Evolutionary conservation across 2,797 vertebrate species (phyloP).

Genomic region (Cuniculus paca): DNA sequence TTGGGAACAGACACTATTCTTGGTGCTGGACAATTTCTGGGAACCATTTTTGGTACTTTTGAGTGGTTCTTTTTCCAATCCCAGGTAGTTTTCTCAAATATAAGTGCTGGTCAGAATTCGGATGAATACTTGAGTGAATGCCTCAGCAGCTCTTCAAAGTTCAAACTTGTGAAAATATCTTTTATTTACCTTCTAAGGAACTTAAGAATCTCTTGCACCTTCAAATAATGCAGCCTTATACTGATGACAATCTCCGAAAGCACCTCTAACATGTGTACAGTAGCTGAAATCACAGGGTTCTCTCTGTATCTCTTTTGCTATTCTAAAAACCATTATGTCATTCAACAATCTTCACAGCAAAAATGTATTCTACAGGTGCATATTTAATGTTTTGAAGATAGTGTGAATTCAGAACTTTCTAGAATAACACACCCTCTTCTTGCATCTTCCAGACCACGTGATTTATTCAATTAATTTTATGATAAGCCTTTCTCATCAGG

Average conservation of each 20-base stretch:
- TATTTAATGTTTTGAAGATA: background rate
- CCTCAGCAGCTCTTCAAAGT: background rate
- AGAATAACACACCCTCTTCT: background rate
- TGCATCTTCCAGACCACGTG: background rate
- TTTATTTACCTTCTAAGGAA: background rate
- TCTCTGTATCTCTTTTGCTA: background rate
- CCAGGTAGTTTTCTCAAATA: background rate
- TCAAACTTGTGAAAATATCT: slow-evolving; percentile 18
- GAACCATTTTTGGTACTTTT: background rate
- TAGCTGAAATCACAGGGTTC: background rate
- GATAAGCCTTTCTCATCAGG: background rate
- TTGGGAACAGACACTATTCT: background rate
- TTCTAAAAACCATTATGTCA: background rate
- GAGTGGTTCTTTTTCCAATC: background rate
- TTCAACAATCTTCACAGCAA: background rate
- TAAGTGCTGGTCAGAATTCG: background rate
- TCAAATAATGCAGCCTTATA: background rate
- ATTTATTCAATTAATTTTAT: background rate
- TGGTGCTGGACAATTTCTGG: background rate
- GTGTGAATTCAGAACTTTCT: slow-evolving; percentile 14
- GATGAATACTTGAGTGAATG: background rate
- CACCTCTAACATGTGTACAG: background rate
- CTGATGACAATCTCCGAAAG: background rate
- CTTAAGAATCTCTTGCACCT: background rate
- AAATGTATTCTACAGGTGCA: background rate